Conservation (phyloP, 2,888 invertebrate genomes). For the Tenthredo livida region DNA sequence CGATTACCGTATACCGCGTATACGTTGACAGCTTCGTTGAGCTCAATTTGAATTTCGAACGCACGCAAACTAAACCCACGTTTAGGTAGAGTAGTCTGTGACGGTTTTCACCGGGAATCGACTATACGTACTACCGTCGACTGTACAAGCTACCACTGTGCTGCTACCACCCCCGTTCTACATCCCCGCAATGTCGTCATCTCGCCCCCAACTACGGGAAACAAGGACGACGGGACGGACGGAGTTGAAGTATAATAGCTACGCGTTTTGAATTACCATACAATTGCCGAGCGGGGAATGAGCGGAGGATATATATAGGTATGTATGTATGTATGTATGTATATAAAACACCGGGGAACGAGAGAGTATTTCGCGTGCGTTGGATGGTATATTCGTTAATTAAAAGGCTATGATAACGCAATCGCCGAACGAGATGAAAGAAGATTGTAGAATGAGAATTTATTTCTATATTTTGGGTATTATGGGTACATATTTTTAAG, state of each 20-base stretch:
- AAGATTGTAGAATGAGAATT: no score
- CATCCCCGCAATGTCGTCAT: slow-evolving; percentile 42
- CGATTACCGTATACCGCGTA: neutral
- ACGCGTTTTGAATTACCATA: slow-evolving; percentile 28
- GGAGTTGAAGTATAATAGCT: neutral
- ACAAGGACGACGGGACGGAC: neutral
- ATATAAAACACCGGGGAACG: neutral
- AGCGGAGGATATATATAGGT: no score
- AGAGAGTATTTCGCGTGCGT: neutral
- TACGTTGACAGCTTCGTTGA: slow-evolving; percentile 5
- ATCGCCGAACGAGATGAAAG: no score
- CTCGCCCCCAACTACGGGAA: slow-evolving; percentile 7
- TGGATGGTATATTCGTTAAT: no score
- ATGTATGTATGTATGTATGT: no score
- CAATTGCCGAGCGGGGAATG: neutral
- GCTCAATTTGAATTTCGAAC: slow-evolving; percentile 34
- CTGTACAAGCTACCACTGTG: no score
- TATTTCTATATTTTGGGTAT: no score
- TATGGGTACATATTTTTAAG: no score
- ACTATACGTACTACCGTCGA: neutral
- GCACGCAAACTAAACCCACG: slow-evolving; percentile 1
- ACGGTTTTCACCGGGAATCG: neutral
- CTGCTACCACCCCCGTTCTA: neutral
- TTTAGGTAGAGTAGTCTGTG: no score
- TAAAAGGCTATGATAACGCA: no score